Conservation (phyloP, 2,797 vertebrate genomes). For the Prunella strophiata region DNA sequence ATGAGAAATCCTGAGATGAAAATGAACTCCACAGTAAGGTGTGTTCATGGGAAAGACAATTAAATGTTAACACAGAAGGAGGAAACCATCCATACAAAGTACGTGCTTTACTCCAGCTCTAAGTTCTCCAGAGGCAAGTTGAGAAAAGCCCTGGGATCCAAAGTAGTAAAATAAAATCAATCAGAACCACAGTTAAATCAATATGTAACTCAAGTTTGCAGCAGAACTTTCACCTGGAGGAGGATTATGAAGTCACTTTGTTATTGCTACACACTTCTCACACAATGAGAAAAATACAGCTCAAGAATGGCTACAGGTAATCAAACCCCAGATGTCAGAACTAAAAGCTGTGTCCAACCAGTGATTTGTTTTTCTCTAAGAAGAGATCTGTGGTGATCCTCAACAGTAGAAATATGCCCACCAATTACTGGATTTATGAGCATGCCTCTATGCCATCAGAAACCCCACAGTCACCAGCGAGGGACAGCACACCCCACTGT, state of each 20-base stretch:
- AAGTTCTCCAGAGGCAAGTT: accelerated
- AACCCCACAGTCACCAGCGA: background rate
- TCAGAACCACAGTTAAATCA: background rate
- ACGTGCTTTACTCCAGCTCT: background rate
- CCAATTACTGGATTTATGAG: background rate
- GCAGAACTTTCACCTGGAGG: background rate
- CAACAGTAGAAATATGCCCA: background rate
- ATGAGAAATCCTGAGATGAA: background rate
- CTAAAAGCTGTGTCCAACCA: background rate
- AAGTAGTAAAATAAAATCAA: background rate
- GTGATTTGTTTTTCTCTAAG: background rate
- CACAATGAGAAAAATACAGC: background rate
- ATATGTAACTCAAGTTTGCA: background rate
- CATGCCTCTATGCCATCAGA: accelerated
- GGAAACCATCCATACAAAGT: background rate
- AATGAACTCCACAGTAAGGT: background rate
- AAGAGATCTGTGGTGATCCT: background rate
- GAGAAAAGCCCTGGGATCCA: background rate
- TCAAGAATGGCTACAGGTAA: background rate
- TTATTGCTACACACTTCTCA: background rate
- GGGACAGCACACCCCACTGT: background rate
- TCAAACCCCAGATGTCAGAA: background rate
- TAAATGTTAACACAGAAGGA: background rate
- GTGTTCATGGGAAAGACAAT: background rate
- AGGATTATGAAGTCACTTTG: background rate